Evolutionary conservation across 2,113 vertebrate genomes (phyloP).

Genomic region (Dolichotis patagonum): DNA sequence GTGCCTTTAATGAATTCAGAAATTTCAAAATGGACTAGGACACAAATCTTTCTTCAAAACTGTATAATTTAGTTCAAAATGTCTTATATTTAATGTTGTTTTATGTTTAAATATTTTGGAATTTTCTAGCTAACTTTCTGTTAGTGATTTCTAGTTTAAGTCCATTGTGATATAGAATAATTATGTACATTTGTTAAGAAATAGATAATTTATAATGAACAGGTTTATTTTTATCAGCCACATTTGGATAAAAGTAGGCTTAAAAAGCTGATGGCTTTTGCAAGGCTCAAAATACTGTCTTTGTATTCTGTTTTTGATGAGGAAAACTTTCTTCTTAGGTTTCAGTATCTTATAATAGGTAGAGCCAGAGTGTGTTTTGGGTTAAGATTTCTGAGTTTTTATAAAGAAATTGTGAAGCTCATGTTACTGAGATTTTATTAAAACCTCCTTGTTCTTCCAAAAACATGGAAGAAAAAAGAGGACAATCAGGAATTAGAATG

Average conservation of each 20-base stretch:
- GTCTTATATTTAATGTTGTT: conserved; percentile 17
- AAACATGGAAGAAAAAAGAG: neutral
- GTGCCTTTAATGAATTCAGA: conserved; percentile 9
- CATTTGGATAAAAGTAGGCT: conserved; percentile 46
- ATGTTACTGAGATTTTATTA: neutral
- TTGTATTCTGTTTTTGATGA: neutral
- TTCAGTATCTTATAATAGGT: neutral
- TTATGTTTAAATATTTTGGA: neutral
- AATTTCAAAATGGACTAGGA: conserved; percentile 14
- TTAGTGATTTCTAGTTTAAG: neutral
- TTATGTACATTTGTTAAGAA: conserved; percentile 34
- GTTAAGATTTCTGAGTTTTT: conserved; percentile 53
- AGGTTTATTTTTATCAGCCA: conserved; percentile 7
- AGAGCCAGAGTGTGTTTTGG: conserved; percentile 6
- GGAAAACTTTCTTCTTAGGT: conserved; percentile 21
- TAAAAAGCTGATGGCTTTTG: neutral
- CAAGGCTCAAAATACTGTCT: conserved; percentile 1
- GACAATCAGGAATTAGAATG: neutral
- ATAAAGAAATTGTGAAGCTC: conserved; percentile 4
- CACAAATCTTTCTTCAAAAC: conserved; percentile 23
- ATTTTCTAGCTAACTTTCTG: conserved; percentile 23
- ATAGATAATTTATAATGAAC: neutral
- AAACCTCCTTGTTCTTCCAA: neutral
- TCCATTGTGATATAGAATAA: conserved; percentile 21
- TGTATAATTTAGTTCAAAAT: neutral